These are phyloP conservation scores for Notolepis coatsorum DNA, from an alignment of 2,797 vertebrate species.

Conservation along the genomic window DNA sequence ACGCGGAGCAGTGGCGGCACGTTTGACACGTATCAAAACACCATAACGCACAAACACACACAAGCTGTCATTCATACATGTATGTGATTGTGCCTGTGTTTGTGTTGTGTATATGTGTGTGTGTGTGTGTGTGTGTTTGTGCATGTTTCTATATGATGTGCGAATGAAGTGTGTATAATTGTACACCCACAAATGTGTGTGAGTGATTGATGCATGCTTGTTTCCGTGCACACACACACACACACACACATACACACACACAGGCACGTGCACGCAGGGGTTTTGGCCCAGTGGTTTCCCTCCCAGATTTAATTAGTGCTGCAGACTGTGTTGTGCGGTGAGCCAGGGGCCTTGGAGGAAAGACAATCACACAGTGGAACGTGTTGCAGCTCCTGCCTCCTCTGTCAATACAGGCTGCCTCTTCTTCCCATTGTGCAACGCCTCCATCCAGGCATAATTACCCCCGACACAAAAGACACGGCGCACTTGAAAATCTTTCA, in stretches of 20 bases:
- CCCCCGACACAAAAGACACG: constrained; percentile 55
- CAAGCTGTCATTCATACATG: too few relatives aligned
- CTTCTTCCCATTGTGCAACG: constrained; percentile 60
- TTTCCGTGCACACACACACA: constrained; percentile 10
- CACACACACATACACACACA: too few relatives aligned
- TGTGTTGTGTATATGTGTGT: background rate
- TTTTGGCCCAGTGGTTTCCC: constrained; percentile 24
- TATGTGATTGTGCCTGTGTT: background rate
- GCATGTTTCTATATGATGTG: too few relatives aligned
- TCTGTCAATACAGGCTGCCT: constrained; percentile 53
- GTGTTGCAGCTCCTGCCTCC: constrained; percentile 28
- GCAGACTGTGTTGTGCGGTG: constrained; percentile 46
- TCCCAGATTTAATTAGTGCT: constrained; percentile 49
- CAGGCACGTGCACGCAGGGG: constrained; percentile 5
- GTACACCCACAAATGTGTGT: too few relatives aligned
- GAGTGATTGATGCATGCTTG: background rate
- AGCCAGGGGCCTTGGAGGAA: constrained; percentile 1
- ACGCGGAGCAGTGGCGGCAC: too few relatives aligned
- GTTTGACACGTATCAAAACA: too few relatives aligned
- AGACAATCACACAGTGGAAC: constrained; percentile 41
- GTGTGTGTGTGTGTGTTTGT: background rate
- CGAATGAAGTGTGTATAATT: too few relatives aligned
- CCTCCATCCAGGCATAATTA: constrained; percentile 67
- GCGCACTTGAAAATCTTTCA: constrained; percentile 20
- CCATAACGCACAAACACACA: too few relatives aligned